Evolutionary conservation across 1,140 invertebrate genomes (phyloP).

Genomic region (Bombus impatiens): DNA sequence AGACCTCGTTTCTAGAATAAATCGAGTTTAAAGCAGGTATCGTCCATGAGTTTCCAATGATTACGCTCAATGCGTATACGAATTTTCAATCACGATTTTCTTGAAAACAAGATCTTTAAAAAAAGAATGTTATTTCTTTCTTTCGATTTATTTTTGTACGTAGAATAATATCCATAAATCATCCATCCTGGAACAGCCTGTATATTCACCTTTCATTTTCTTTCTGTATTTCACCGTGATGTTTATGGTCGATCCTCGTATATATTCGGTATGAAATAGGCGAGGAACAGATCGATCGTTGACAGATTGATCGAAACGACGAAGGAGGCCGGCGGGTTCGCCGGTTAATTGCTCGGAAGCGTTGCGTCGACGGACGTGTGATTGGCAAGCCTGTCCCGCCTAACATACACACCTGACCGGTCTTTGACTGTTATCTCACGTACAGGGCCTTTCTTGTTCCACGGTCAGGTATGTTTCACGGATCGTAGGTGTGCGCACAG

Average conservation of each 20-base stretch:
- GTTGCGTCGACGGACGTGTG: slow-evolving; percentile 28
- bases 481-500: background rate
- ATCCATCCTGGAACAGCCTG: background rate
- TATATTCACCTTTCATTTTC: too few relatives aligned
- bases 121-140: background rate
- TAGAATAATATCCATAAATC: background rate
- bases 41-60: too few relatives aligned
- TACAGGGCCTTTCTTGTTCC: background rate
- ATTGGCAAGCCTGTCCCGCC: slow-evolving; percentile 34
- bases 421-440: slow-evolving; percentile 7
- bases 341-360: slow-evolving; percentile 43
- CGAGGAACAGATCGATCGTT: slow-evolving; percentile 16
- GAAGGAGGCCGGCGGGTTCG: slow-evolving; percentile 19
- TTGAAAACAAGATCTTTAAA: background rate
- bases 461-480: background rate
- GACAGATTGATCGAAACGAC: slow-evolving; percentile 39
- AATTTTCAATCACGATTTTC: background rate
- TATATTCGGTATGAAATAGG: background rate
- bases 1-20: too few relatives aligned
- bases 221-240: background rate
- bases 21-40: too few relatives aligned
- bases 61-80: too few relatives aligned
- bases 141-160: background rate
- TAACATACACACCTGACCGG: slow-evolving; percentile 7
- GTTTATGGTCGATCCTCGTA: background rate